Evolutionary conservation across 2,888 invertebrate genomes (phyloP).

Genomic region (Dinocampus coccinellae): DNA sequence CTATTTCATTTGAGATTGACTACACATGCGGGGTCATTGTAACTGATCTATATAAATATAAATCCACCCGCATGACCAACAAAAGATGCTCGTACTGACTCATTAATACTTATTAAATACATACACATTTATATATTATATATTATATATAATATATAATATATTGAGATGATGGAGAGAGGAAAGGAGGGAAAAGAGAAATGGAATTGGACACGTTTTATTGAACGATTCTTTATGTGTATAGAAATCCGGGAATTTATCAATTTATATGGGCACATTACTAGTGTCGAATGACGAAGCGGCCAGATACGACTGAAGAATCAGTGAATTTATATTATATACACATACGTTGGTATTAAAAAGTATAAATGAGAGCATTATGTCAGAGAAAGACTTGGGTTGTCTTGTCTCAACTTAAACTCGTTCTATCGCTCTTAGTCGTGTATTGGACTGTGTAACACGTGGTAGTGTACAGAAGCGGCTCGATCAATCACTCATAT

Average conservation of each 20-base stretch:
- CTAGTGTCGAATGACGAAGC: not conserved
- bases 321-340: not conserved
- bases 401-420: not conserved
- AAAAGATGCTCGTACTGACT: slow-evolving; percentile 33
- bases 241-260: slow-evolving; percentile 59
- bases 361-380: slow-evolving; percentile 56
- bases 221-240: slow-evolving; percentile 58
- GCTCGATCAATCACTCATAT: slow-evolving; percentile 61
- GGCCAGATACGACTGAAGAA: not conserved
- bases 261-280: not conserved
- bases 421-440: not conserved
- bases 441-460: not conserved
- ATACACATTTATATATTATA: not conserved
- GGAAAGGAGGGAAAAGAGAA: too few species aligned
- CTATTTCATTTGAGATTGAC: slow-evolving; percentile 49
- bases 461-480: slow-evolving; percentile 42
- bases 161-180: too few species aligned
- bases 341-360: slow-evolving; percentile 1
- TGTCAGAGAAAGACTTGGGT: too few species aligned
- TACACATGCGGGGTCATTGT: slow-evolving; percentile 55
- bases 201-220: slow-evolving; percentile 61
- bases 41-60: slow-evolving; percentile 59
- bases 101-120: slow-evolving; percentile 13
- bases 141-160: not conserved
- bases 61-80: slow-evolving; percentile 35